Evolutionary conservation across 2,113 vertebrate genomes (phyloP), one percentile per base, ranked within the genome.

Genomic region (Ptychochromis oligacanthus): DNA sequence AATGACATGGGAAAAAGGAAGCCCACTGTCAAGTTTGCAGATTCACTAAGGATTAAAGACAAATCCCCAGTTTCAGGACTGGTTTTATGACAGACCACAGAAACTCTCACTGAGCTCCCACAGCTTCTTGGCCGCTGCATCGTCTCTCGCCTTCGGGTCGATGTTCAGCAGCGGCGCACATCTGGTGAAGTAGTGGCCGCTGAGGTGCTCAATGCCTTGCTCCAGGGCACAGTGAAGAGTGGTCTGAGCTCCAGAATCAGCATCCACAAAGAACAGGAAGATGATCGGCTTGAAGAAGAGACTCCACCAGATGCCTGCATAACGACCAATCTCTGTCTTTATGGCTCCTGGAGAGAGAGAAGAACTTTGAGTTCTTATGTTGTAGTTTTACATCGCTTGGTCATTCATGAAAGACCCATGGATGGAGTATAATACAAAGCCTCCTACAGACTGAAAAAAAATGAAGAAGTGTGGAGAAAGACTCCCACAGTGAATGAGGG

Each of bases 91-190:
- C 38, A 89, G 43, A 10, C 85, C 82, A 22, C 87, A 88, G 55
- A 92, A 80, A 8, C 56, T 82, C 87, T 91, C 88, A 12, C 88
- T 93, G 59, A 91, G 81, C 80, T 91, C 91, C 88, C 89, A 91
- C 60, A 92, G 85, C 65, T 89, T 91, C 74, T 64, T 87, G 60
- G 88, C 80, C 0, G 10, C n/a, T 1, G 87, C 76, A 12, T 84
- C 91, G n/a, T 93, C 91, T 64, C 46, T 87, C n/a, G 87, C 88
- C 80, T 92, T 91, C 1, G 80, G 2, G 38, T 80, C 5, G 3
- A 84, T 62, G 58, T 57, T 49, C 26, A 18, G 7, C 24, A 38
- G 2, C 0, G 80, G 59, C 0, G 70, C 13, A 6, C 91, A 88
- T 1, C 2, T 1, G 52, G 31, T 60, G 70, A 91, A 91, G 77